Percentiles rank a stretch among this genome's conserved stretches.
Evolutionary conservation across 2,797 vertebrate species (phyloP).

Genomic region (Tokudaia tokunoshimensis): DNA sequence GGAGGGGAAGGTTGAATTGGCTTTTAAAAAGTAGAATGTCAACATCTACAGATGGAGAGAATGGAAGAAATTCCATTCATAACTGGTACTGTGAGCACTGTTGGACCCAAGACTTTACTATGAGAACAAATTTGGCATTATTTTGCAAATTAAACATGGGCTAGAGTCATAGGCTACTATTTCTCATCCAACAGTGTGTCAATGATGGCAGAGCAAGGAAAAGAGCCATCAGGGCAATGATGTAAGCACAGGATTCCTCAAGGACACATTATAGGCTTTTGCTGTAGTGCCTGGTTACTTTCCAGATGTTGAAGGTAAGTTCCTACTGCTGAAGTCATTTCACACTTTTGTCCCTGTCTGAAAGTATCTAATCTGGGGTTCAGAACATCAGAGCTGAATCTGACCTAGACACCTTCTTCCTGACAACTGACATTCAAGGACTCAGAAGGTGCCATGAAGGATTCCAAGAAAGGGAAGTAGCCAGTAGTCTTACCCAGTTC

Average conservation of each 20-base stretch:
- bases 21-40: constrained; percentile 28
- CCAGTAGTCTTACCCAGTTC: background rate
- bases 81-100: background rate
- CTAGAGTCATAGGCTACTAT: background rate
- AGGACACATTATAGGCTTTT: too few species aligned
- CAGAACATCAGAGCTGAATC: background rate
- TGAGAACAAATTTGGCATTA: background rate
- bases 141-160: background rate
- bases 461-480: background rate
- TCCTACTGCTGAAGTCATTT: background rate
- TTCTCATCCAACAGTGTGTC: background rate
- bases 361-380: background rate
- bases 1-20: background rate
- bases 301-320: background rate
- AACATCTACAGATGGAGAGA: background rate
- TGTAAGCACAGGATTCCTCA: background rate
- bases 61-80: background rate
- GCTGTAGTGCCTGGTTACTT: too few species aligned
- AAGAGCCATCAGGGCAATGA: too few species aligned
- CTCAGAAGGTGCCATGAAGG: background rate
- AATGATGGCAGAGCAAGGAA: background rate
- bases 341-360: background rate
- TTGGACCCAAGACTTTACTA: background rate
- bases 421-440: background rate
- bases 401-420: background rate